Percentiles rank a stretch among this genome's conserved stretches.
Evolutionary conservation across 2,113 vertebrate species (phyloP).

Genomic region (Chloebia gouldiae): DNA sequence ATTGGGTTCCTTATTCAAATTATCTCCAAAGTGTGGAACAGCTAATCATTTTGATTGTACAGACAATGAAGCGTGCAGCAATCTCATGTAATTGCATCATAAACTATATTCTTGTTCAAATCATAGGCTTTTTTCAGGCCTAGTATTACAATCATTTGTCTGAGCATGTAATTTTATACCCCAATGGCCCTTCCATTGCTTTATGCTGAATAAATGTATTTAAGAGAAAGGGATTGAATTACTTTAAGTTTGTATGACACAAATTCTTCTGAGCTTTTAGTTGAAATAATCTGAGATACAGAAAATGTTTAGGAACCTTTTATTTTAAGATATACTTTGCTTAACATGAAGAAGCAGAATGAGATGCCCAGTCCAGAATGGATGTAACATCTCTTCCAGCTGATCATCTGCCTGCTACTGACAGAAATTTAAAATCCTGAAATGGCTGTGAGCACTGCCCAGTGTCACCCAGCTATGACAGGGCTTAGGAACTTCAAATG

Average conservation of each 20-base stretch:
- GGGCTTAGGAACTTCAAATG: fast-evolving
- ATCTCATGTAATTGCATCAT: not conserved
- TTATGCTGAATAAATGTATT: not conserved
- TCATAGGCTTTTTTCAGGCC: not conserved
- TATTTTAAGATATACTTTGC: not conserved
- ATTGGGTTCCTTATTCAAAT: not conserved
- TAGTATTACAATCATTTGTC: not conserved
- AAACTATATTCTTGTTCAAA: not conserved
- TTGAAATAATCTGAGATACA: not conserved
- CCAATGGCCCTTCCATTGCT: not conserved
- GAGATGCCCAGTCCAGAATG: not conserved
- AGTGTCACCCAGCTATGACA: not conserved
- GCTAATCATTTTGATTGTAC: not conserved
- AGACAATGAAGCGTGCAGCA: not conserved
- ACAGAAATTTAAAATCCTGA: not conserved
- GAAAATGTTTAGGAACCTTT: not conserved
- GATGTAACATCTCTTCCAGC: not conserved
- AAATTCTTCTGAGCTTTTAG: not conserved
- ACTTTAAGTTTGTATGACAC: not conserved
- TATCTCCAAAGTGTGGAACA: not conserved
- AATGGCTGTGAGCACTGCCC: fast-evolving
- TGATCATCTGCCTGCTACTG: not conserved
- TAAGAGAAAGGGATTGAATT: not conserved
- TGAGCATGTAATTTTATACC: not conserved
- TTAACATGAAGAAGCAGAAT: not conserved